Evolutionary conservation across 2,888 invertebrate genomes (phyloP), one percentile per base, ranked within the genome.

Genomic region (Eilema caniola): DNA sequence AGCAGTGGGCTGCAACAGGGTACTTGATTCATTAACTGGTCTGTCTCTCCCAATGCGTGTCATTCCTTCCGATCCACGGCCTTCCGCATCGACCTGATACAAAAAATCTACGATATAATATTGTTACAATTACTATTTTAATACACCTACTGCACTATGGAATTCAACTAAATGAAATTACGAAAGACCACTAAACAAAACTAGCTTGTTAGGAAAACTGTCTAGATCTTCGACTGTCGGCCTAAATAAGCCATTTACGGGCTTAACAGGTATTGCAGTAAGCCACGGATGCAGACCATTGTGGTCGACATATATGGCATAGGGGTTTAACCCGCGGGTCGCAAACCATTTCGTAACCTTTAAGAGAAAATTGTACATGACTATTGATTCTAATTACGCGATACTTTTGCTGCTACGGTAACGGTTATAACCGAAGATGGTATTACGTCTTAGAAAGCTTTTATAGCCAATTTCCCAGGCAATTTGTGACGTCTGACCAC

Each of bases 241-340:
- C 79, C 81, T 73, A 80, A 82, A 82, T 81, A 78, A 72, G 62
- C 81, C 82, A 72, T 80, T 82, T 82, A 79, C 78, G 80, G 86
- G 81, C 85, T 86, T 86, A 89, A 88, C 88, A 83, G 83, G 85
- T 87, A 90, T 91, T 90, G 89, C 80, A 84, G 86, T 85, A 85
- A 85, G 90, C 88, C 90, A 88, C 89, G 89, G 89, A 90, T 86
- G 84, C 79, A 81, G 86, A 85, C 89, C 88, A 91, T 91, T 91
- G 89, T 91, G 84, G 81, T 80, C 79, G 88, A 90, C 90, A 66
- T 92, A 91, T 91, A 92, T 86, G 91, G 92, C 79, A 86, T 87
- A 77, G 80, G 81, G 86, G 82, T 83, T 83, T 86, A 86, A 87
- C 88, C 87, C 80, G 66, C 73, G 69, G 87, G 85, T 89, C 88